Base-by-base conservation (phyloP, 2,797 vertebrate species). In the Hirundo rustica region DNA sequence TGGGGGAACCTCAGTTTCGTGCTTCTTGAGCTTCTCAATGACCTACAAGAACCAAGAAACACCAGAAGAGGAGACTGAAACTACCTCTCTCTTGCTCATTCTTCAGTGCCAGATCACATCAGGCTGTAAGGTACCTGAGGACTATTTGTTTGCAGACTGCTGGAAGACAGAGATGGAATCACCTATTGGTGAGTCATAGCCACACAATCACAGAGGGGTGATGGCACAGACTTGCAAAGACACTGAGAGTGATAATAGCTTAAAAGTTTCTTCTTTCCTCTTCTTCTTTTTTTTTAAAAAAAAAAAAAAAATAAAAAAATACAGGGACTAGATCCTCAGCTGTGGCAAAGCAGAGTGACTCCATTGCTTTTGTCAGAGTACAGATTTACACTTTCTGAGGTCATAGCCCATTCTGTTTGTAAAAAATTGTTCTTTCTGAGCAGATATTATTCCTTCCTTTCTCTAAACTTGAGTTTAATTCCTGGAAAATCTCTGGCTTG, bases 141-240 rank as follows among this genome's bases (percentile, higher is more conserved):
- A 88, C 51, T 85, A 18, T 55, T 75, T 81, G 79, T 90, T 91
- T 93, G 65, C 84, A 78, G 60, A 27, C 68, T 73, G 72, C 36
- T 91, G 44, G 66, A 80, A 77, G 51, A 91, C 32, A 78, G 73
- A 93, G 36, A 53, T 10, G 4, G 61, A 74, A 78, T 94, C 86
- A 60, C 76, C 67, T 58, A 32, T 72, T 81, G 88, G 27, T 96
- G 85, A 95, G 73, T 95, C 84, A 93, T 54, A 94, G 53, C 78
- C 54, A 80, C 65, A 57, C 54, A 55, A 34, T 81, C 2, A 0
- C 18, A 67, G 21, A 54, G 18, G n/a, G 64, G 26, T 71, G 78
- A 93, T 76, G 60, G 79, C 48, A 79, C 54, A 85, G 72, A 83
- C 44, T 79, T 89, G 76, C 4, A 11, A 94, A 84, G 88, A 58